Evolutionary conservation across 1,140 invertebrate genomes (phyloP), one percentile per base, ranked within the genome.

Genomic region (Tribolium madens): DNA sequence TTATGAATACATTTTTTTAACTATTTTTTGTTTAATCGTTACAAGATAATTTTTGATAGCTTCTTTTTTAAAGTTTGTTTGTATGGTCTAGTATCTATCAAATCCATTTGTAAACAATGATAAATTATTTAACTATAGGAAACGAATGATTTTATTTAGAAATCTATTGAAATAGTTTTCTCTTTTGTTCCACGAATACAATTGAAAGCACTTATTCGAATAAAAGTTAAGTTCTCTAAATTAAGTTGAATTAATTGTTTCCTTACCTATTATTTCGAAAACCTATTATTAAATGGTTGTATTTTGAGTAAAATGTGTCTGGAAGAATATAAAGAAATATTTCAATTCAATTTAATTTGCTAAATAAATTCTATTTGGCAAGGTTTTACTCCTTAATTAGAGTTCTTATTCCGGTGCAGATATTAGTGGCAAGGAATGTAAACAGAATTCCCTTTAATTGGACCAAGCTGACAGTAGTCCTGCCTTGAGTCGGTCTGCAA

Each of bases 401-500:
- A 57, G 26, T 64, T 33, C n/a, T 64, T 64, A 18, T 60, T 60
- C 13, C 13, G 9, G 53, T 10, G 5, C 18, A 33, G 57, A 33
- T 33, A 64, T 64, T 64, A 64, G 26, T 33, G 57, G 57, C 12
- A 33, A 33, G 14, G 31, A 64, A 47, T 71, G 36, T 71, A 71
- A 71, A 71, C 47, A 71, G 47, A 71, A 14, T 71, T 71, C 42
- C 47, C 68, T 71, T 48, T 71, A 71, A 71, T 71, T 71, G 36
- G 68, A 71, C 36, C 15, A 48, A 71, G 68, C 47, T 21, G 68
- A 48, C 68, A 71, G 47, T 26, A 71, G 68, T 48, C 47, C 47
- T 71, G 33, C 18, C 68, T 71, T 71, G 68, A 71, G 68, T 71
- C 68, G 68, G 68, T 71, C 47, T 71, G 68, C 68, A 71, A 71